These are phyloP conservation scores for Cydia strobilella DNA, from an alignment of 1,140 invertebrate genomes.

Conservation along the genomic window DNA sequence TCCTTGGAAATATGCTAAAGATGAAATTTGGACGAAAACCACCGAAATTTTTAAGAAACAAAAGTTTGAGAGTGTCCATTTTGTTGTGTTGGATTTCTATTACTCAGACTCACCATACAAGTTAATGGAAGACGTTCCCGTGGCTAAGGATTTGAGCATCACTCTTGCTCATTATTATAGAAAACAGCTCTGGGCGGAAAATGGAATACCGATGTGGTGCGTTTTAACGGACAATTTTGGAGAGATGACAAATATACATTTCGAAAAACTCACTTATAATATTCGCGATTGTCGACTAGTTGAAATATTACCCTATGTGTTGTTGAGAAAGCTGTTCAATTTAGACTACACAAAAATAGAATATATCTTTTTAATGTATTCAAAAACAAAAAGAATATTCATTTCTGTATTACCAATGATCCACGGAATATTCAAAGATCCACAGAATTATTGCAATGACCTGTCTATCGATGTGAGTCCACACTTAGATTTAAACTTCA, in stretches of 20 bases:
- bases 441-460: conserved; percentile 34
- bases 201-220: conserved; percentile 17
- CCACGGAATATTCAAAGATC: conserved; percentile 37
- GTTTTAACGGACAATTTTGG: neutral
- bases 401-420: conserved; percentile 42
- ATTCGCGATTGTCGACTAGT: conserved; percentile 38
- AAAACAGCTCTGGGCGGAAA: conserved; percentile 15
- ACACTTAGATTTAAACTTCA: conserved; percentile 37
- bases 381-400: conserved; percentile 38
- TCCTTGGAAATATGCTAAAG: conserved; percentile 31
- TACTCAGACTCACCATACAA: conserved; percentile 37
- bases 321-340: conserved; percentile 36
- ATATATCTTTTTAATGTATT: conserved; percentile 45
- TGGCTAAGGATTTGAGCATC: conserved; percentile 38
- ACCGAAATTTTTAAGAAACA: conserved; percentile 34
- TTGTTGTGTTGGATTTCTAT: conserved; percentile 39
- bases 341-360: conserved; percentile 40
- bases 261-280: conserved; percentile 36
- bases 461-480: conserved; percentile 35
- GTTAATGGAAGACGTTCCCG: conserved; percentile 38
- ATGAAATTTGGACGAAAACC: conserved; percentile 33
- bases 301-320: conserved; percentile 36
- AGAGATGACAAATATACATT: conserved; percentile 33
- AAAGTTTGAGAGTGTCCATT: conserved; percentile 37
- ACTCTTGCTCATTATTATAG: conserved; percentile 42